Evolutionary conservation across 2,113 vertebrate species (phyloP).

Genomic region (Carassius carassius): DNA sequence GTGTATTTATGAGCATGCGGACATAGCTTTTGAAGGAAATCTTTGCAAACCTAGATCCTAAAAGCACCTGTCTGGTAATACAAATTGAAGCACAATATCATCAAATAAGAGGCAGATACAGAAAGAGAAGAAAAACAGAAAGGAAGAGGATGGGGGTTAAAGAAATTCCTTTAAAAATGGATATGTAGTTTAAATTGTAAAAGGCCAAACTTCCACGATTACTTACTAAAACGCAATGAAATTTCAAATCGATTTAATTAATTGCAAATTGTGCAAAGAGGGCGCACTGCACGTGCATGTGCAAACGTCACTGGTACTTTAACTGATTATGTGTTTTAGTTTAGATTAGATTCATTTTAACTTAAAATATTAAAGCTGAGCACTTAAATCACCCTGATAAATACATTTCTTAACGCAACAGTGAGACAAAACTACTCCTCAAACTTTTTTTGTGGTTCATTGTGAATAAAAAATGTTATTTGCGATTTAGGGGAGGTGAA

Average conservation of each 20-base stretch:
- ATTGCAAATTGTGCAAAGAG: not conserved
- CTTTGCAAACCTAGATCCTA: slow-evolving; percentile 49
- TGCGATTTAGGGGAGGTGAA: slow-evolving; percentile 89
- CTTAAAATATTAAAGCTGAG: not conserved
- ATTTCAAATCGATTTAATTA: not conserved
- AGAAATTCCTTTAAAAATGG: not conserved
- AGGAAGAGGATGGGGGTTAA: not conserved
- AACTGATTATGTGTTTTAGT: not conserved
- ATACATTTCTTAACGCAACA: slow-evolving; percentile 9
- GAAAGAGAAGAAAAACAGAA: not conserved
- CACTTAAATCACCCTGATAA: not conserved
- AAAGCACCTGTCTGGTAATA: slow-evolving; percentile 47
- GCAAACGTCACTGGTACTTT: not conserved
- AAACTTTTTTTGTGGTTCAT: slow-evolving; percentile 78
- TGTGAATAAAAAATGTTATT: slow-evolving; percentile 88
- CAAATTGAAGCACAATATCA: slow-evolving; percentile 43
- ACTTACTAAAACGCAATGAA: not conserved
- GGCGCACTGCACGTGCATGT: not conserved
- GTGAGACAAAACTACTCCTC: slow-evolving; percentile 64
- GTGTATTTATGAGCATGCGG: slow-evolving; percentile 55
- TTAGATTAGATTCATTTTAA: not conserved
- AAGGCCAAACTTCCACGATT: not conserved
- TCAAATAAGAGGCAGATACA: slow-evolving; percentile 7
- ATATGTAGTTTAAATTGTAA: not conserved
- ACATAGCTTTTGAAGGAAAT: slow-evolving; percentile 48